These are phyloP conservation scores for Prunella himalayana DNA, from an alignment of 2,113 vertebrate species.

Conservation along the genomic window DNA sequence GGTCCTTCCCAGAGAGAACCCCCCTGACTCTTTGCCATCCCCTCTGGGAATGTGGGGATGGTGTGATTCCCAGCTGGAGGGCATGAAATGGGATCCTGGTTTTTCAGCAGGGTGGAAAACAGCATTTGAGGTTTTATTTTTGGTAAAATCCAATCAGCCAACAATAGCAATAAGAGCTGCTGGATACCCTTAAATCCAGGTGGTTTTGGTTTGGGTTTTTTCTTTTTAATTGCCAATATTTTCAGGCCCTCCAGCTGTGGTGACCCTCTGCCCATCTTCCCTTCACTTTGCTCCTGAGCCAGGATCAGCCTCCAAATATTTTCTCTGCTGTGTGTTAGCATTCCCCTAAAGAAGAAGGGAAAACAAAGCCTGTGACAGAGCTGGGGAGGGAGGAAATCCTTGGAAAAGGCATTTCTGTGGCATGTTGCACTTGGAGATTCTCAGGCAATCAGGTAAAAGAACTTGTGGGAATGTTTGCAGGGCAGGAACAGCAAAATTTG, in stretches of 20 bases:
- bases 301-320: not conserved
- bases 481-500: not conserved
- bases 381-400: not conserved
- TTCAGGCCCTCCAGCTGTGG: not conserved
- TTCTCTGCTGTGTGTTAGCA: not conserved
- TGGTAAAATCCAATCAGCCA: not conserved
- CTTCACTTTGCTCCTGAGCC: not conserved
- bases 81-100: not conserved
- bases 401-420: not conserved
- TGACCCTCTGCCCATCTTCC: not conserved
- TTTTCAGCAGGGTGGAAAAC: not conserved
- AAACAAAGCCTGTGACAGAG: not conserved
- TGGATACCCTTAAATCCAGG: not conserved
- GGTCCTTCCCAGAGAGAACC: not conserved
- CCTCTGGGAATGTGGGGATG: not conserved
- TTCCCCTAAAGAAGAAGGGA: not conserved
- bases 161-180: slow-evolving; percentile 36
- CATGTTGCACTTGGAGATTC: not conserved
- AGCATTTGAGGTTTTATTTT: not conserved
- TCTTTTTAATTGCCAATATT: not conserved
- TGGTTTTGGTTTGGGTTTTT: not conserved
- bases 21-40: not conserved
- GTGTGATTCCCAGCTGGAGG: not conserved
- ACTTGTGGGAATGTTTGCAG: not conserved
- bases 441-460: not conserved